Evolutionary conservation across 2,113 vertebrate genomes (phyloP).

Genomic region (Paradisaea rubra): DNA sequence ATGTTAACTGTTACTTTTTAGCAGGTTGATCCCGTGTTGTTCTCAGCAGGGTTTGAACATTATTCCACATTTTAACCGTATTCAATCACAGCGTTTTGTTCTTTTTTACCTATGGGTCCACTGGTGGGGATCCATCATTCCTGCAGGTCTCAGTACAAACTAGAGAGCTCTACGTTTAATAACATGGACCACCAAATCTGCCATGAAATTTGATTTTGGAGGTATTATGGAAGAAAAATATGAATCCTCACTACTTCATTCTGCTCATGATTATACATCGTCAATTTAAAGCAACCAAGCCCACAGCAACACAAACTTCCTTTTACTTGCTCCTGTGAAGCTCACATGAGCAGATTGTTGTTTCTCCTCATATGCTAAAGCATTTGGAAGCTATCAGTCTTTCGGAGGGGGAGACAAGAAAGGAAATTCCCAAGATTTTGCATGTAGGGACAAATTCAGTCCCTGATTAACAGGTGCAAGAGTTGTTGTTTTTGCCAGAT

Average conservation of each 20-base stretch:
- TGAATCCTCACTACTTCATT: not conserved
- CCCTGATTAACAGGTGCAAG: conserved; percentile 37
- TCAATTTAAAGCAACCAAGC: not conserved
- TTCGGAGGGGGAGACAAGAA: not conserved
- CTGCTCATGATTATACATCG: not conserved
- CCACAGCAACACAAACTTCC: not conserved
- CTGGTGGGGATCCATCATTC: not conserved
- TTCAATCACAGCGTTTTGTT: not conserved
- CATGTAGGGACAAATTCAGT: not conserved
- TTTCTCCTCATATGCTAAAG: conserved; percentile 4
- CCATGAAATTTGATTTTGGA: not conserved
- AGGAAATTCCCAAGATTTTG: conserved; percentile 45
- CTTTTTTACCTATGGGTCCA: not conserved
- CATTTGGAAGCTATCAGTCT: conserved; percentile 48
- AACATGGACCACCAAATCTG: not conserved
- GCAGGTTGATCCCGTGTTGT: not conserved
- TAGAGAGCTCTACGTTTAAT: not conserved
- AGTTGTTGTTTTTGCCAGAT: not conserved
- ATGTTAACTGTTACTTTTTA: not conserved
- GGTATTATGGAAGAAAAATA: not conserved
- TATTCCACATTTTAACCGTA: not conserved
- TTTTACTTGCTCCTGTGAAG: not conserved
- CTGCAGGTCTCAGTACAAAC: not conserved
- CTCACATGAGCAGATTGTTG: not conserved
- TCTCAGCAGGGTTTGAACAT: not conserved